Base-by-base conservation (phyloP, 2,888 invertebrate species). In the Poecilobothrus nobilitatus region DNA sequence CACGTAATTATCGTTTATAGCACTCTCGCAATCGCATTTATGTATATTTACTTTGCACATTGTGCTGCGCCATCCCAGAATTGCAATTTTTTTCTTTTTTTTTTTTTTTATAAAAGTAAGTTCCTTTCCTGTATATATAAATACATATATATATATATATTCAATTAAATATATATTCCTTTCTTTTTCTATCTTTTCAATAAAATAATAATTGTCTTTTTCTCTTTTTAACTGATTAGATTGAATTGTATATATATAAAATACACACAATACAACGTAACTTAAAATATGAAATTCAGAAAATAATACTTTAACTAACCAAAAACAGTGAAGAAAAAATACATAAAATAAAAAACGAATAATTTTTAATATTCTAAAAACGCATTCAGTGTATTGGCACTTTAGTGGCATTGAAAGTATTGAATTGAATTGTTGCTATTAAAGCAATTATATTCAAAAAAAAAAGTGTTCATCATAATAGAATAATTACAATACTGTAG, bases 1-100 rank as follows among this genome's bases (percentile, higher is more conserved):
- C 53, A 53, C 53, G 53, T 53, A 53, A 53, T 53, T 53, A 53
- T 53, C 53, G 53, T 53, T 53, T 53, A 53, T 53, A 18, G 53
- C 53, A 53, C 53, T 53, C 53, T 53, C 7, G 2, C 1, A 15
- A 53, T 53, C n/a, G 2, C 53, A 53, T 15, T 53, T 53, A 41
- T 53, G 10, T 44, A 3, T 44, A 12, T 44, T 12, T 44, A 3
- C 7, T 5, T 12, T n/a, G 53, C n/a, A 18, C 2, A 18, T 53
- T 53, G 12, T 53, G 18, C 53, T 53, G 53, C 53, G 53, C 53
- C 53, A 53, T 53, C 53, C 53, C 53, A 53, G 53, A 53, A 53
- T 53, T 53, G 53, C 53, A 53, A 15, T 44, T 44, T 9, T 44
- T 44, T n/a, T n/a, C n/a, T n/a, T n/a, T n/a, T n/a, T n/a, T n/a